These are phyloP conservation scores for Lottia gigantea DNA, from an alignment of 2,888 invertebrate species.

Conservation along the genomic window DNA sequence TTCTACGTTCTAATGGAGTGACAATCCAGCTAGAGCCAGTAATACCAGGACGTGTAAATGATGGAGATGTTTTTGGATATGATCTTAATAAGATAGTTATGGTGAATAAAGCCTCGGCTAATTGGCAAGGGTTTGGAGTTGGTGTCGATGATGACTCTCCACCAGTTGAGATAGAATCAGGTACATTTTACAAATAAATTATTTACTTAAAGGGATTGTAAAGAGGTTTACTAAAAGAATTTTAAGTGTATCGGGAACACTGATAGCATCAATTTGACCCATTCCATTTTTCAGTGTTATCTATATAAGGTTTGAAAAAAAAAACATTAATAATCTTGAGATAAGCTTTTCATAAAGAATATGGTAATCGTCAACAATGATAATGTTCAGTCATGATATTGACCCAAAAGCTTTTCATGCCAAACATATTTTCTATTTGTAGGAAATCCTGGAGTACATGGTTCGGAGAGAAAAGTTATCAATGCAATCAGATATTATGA, in stretches of 20 bases:
- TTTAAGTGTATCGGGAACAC: no score
- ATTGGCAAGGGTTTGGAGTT: constrained; percentile 56
- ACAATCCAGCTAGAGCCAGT: constrained; percentile 47
- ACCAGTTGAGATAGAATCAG: constrained; percentile 8
- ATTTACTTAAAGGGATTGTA: no score
- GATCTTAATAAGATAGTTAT: constrained; percentile 41
- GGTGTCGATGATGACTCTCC: neutral
- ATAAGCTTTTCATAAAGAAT: no score
- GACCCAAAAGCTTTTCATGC: no score
- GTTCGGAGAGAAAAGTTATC: constrained; percentile 29
- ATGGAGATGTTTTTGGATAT: constrained; percentile 29
- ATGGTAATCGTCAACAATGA: no score
- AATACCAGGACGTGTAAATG: constrained; percentile 40
- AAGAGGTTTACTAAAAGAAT: no score
- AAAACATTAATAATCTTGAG: no score
- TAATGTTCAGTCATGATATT: no score
- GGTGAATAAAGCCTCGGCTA: constrained; percentile 40
- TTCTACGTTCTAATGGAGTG: constrained; percentile 47
- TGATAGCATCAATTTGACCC: no score
- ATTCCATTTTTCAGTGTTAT: no score
- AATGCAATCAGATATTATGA: constrained; percentile 42
- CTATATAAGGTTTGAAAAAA: no score
- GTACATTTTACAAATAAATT: no score
- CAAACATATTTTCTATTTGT: neutral
- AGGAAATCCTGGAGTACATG: constrained; percentile 38